Evolutionary conservation across 2,113 vertebrate species (phyloP), one percentile per base, ranked within the genome.

Genomic region (Dipodomys merriami): DNA sequence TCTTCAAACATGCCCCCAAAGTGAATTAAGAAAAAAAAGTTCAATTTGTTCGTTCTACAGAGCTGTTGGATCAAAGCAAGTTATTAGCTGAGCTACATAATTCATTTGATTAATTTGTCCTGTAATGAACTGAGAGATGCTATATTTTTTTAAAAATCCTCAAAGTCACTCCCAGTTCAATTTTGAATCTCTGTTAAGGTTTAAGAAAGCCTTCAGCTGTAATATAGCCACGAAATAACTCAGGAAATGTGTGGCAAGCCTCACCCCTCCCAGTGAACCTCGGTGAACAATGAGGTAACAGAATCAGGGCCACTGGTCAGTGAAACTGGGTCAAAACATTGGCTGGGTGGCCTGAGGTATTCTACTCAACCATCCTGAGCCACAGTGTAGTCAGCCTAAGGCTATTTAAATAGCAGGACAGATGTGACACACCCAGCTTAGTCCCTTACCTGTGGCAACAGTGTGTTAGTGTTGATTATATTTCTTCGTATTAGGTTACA

Each of bases 61-160:
- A 90, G 68, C n/a, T 88, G 23, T 8, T 91, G 27, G 30, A 84
- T 95, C 80, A 81, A 92, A 93, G 86, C 62, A 88, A 23, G 9
- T 92, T 86, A 91, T 76, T 53, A 90, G 73, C 77, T 73, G 27
- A 91, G 67, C 53, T 62, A 86, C 65, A 67, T 57, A 93, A 76
- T 57, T 86, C 72, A 90, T 30, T 86, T 94, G 57, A 88, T 77
- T 57, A 74, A 91, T 91, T 83, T 76, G 4, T 39, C 91, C 80
- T 53, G 2, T 53, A 79, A 91, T 11, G n/a, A 91, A 81, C 49
- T 30, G 35, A 67, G 20, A 91, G 23, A 88, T 30, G 44, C 7
- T 3, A 33, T 57, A 57, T 57, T 57, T 57, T 57, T 39, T 39
- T 39, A 6, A 39, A 39, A 84, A 57, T 82, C 57, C 65, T 65